These are phyloP conservation scores for Sphenopsis melanotis DNA, from an alignment of 2,797 vertebrate species.

Conservation along the genomic window DNA sequence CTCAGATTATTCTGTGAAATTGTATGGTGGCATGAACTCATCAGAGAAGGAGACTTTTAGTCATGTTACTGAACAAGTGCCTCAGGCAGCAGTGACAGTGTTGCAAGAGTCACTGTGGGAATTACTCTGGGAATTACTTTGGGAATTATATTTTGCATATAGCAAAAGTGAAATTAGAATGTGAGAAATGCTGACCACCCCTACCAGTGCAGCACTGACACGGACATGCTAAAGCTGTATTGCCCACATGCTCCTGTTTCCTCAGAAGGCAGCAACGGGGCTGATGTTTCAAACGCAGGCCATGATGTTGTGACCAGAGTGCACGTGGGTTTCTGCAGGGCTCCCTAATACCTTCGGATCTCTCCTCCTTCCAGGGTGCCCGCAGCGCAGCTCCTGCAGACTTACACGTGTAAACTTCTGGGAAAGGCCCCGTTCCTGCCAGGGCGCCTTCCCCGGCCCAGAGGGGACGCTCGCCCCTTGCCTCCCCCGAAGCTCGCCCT, in stretches of 20 bases:
- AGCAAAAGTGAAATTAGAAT: not conserved
- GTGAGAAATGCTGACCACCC: not conserved
- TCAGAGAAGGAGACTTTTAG: not conserved
- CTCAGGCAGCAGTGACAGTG: not conserved
- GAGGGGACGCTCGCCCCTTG: not conserved
- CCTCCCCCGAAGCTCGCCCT: not conserved
- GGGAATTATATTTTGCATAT: not conserved
- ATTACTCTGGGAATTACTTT: not conserved
- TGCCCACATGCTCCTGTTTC: rapidly evolving
- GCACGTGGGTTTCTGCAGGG: not conserved
- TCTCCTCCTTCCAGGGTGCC: rapidly evolving
- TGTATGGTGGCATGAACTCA: not conserved
- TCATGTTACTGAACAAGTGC: rapidly evolving
- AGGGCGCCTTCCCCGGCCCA: rapidly evolving
- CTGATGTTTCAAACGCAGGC: not conserved
- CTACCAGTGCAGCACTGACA: not conserved
- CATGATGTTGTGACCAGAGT: not conserved
- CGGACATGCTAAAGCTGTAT: not conserved
- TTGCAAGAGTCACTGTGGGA: not conserved
- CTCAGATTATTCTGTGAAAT: not conserved
- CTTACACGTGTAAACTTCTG: not conserved
- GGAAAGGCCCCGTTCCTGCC: rapidly evolving
- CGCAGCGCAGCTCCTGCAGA: rapidly evolving
- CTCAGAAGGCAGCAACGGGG: rapidly evolving
- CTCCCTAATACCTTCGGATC: rapidly evolving